Percentiles rank a stretch among this genome's conserved stretches.
Conservation (phyloP, 1,140 invertebrate genomes). For the Heliothis subflexa region DNA sequence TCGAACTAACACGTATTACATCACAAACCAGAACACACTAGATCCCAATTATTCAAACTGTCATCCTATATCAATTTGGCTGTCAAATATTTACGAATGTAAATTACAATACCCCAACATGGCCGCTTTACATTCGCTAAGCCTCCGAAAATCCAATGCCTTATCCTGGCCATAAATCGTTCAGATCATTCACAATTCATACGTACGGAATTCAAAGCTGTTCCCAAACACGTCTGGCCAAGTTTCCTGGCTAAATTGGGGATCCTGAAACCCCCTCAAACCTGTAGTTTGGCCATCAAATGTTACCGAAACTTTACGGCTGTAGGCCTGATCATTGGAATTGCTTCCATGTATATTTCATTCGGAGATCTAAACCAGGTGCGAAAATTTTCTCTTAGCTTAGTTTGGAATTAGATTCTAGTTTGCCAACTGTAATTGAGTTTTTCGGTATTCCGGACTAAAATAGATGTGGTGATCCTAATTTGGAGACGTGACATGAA, state of each 20-base stretch:
- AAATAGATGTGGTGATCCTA: neutral
- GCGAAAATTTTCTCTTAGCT: slow-evolving; percentile 12
- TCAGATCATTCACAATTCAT: slow-evolving; percentile 37
- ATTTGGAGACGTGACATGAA: slow-evolving; percentile 1
- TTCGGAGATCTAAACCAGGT: slow-evolving; percentile 26
- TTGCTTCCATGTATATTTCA: slow-evolving; percentile 35
- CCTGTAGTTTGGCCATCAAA: slow-evolving; percentile 10
- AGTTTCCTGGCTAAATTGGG: slow-evolving; percentile 20
- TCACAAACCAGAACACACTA: neutral
- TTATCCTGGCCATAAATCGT: neutral
- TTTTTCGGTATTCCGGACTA: neutral
- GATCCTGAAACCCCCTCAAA: slow-evolving; percentile 5
- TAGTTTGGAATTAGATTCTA: neutral
- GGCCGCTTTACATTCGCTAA: neutral
- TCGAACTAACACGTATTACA: neutral
- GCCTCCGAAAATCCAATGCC: neutral
- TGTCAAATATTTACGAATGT: slow-evolving; percentile 18
- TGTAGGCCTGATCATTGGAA: slow-evolving; percentile 32
- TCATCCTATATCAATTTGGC: slow-evolving; percentile 1
- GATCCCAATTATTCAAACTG: neutral
- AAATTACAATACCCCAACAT: neutral
- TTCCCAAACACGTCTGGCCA: slow-evolving; percentile 2
- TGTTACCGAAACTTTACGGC: slow-evolving; percentile 33
- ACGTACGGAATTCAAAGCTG: slow-evolving; percentile 27
- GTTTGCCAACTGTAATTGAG: slow-evolving; percentile 22